phyloP scores from a whole-genome alignment of 2,113 vertebrate species.

The Nesospiza acunhae region DNA sequence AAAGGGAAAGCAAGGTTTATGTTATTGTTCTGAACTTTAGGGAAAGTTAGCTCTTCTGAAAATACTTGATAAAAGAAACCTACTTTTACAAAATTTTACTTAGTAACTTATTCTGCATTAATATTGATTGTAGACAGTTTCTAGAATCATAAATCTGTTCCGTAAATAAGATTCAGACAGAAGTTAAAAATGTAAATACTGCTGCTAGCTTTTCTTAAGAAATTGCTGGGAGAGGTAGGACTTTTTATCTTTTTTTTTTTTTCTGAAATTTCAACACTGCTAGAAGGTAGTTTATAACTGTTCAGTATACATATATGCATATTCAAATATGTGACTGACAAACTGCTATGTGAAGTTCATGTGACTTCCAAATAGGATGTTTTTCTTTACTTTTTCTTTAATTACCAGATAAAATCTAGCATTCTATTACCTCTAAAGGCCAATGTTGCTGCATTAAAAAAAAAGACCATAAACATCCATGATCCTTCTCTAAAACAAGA shows the following conservation, averaged over 20 bases:
- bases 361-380: background rate
- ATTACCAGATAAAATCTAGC: background rate
- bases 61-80: background rate
- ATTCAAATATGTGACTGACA: background rate
- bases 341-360: background rate
- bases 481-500: background rate
- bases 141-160: background rate
- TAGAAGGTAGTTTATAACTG: background rate
- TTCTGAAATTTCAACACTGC: background rate
- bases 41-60: background rate
- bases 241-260: background rate
- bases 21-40: background rate
- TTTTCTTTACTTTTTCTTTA: background rate
- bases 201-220: rapidly evolving
- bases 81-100: background rate
- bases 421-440: background rate
- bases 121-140: background rate
- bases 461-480: background rate
- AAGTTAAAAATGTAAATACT: background rate
- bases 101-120: background rate
- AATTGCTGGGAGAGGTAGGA: background rate
- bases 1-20: background rate
- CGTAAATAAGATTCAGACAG: background rate
- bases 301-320: background rate
- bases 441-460: background rate